phyloP scores from a whole-genome alignment of 2,797 vertebrate species.

The Neopelma chrysocephalum region DNA sequence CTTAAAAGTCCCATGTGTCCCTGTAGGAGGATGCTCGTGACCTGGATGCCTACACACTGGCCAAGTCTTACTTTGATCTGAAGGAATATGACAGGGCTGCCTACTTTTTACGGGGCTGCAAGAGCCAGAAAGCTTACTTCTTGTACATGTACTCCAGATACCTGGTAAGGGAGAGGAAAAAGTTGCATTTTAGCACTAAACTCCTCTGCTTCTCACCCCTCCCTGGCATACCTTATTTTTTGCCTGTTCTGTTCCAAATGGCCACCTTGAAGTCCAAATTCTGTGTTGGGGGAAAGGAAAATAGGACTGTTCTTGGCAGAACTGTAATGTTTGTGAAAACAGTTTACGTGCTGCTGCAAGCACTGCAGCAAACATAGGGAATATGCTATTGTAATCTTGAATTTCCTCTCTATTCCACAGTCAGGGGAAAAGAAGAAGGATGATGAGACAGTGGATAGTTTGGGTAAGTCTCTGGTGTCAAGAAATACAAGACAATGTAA shows the following conservation, averaged over 20 bases:
- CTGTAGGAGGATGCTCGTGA: constrained; percentile 92
- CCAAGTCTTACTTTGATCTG: constrained; percentile 97
- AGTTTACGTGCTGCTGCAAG: neutral
- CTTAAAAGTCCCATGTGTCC: neutral
- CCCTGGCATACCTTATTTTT: neutral
- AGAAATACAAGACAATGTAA: neutral
- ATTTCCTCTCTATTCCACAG: constrained; percentile 71
- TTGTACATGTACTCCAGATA: constrained; percentile 99
- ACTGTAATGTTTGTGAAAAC: neutral
- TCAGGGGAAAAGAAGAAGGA: constrained; percentile 99
- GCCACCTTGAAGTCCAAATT: neutral
- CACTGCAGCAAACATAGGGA: neutral
- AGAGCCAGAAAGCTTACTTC: constrained; percentile 97
- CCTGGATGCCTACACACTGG: constrained; percentile 92
- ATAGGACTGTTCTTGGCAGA: neutral
- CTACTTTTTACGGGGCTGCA: constrained; percentile 92
- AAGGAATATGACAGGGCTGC: constrained; percentile 98
- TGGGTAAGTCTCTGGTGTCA: constrained; percentile 82
- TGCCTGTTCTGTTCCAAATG: neutral
- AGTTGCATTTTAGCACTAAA: neutral
- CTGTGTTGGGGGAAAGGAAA: neutral
- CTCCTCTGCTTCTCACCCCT: neutral
- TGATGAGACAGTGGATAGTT: constrained; percentile 96
- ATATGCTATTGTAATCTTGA: neutral
- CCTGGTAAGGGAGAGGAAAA: constrained; percentile 80